These are phyloP conservation scores for Andrena praecox DNA, from an alignment of 2,888 invertebrate genomes.

Conservation along the genomic window DNA sequence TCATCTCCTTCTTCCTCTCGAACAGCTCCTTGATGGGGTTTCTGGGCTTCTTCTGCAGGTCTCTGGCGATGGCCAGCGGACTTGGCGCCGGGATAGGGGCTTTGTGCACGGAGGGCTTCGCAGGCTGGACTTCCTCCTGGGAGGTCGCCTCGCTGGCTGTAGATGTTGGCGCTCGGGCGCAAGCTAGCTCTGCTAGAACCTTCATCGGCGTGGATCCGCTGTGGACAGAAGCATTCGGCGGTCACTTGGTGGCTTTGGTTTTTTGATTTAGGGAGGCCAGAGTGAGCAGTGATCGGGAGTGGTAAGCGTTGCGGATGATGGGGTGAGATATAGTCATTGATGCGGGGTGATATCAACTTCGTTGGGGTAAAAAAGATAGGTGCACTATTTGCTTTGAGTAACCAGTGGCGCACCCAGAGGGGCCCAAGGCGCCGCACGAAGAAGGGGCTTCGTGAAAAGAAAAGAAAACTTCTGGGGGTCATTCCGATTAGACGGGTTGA, in stretches of 20 bases:
- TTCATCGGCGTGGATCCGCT: constrained; percentile 84
- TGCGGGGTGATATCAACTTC: too few species aligned
- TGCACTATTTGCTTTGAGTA: too few species aligned
- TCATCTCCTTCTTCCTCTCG: constrained; percentile 81
- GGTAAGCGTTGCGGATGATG: too few species aligned
- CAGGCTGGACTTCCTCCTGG: constrained; percentile 46
- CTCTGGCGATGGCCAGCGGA: constrained; percentile 38
- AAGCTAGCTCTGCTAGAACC: constrained; percentile 82
- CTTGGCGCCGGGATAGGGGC: constrained; percentile 23
- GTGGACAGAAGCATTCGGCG: constrained; percentile 41
- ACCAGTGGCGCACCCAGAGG: too few species aligned
- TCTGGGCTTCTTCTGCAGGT: constrained; percentile 74
- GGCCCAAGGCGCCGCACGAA: too few species aligned
- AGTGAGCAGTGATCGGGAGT: too few species aligned
- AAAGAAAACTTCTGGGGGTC: too few species aligned
- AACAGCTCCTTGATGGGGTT: constrained; percentile 83
- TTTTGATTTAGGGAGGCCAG: not conserved
- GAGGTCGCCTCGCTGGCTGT: constrained; percentile 63
- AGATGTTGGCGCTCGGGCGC: constrained; percentile 82
- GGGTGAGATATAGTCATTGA: too few species aligned
- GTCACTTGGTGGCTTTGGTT: not conserved
- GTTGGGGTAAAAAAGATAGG: too few species aligned
- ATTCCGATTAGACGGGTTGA: too few species aligned
- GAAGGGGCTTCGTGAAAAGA: too few species aligned
- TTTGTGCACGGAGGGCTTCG: constrained; percentile 36